Evolutionary conservation across 2,113 vertebrate species (phyloP), one percentile per base, ranked within the genome.

Genomic region (Natator depressus): DNA sequence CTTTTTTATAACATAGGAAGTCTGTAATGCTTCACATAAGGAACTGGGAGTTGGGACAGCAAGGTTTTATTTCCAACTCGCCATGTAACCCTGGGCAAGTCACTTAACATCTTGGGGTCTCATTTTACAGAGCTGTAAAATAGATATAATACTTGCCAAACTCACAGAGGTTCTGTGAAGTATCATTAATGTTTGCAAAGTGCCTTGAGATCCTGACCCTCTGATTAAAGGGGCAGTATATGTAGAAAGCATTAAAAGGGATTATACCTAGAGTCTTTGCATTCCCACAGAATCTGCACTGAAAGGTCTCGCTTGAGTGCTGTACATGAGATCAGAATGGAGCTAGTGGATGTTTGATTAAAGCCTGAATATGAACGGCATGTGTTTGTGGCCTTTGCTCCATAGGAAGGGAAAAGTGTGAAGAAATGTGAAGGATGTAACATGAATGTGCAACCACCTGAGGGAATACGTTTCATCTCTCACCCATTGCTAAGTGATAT

Each of bases 401-500:
- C 47, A n/a, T 31, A 50, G 8, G 47, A 85, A 69, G 6, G 7
- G 10, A 5, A n/a, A 85, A 85, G 31, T 10, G 20, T 65, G 29
- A n/a, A 69, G 20, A 47, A 69, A 85, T 49, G 13, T 69, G 59
- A 69, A 85, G 50, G 47, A 85, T 85, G 17, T 51, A 85, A 69
- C 50, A 59, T 14, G 83, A n/a, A 4, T 29, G 14, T 31, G 42
- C 29, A 14, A 38, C 46, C 57, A 85, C 83, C 59, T 47, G 10
- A 35, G 59, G 31, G 83, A 69, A 20, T 50, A n/a, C 19, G 13
- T 50, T 49, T 79, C 27, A 31, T 93, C 85, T 84, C 65, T 69
- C n/a, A 54, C 3, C 47, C 0, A 0, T 19, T 47, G 0, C 0
- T 10, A 55, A 83, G 31, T 8, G 35, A 20, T 59, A 19, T 59